Percentiles rank a stretch among this genome's conserved stretches.
Conservation (phyloP, 1,140 invertebrate genomes). For the Lysiphlebus fabarum region DNA sequence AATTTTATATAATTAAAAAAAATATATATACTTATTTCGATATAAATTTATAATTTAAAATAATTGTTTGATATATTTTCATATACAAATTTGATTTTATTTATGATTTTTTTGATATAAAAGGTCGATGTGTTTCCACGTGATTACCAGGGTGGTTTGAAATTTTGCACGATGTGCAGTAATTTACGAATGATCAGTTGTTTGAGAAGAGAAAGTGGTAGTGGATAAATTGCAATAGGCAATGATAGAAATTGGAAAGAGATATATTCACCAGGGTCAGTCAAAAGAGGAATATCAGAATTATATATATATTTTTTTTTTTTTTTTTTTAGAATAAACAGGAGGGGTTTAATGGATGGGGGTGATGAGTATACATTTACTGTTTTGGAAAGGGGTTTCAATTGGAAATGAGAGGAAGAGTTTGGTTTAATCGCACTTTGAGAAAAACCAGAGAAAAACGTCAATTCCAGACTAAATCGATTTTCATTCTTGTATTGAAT, state of each 20-base stretch:
- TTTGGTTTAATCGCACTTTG: conserved; percentile 5
- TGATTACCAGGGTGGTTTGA: conserved; percentile 9
- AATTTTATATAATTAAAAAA: too few species aligned
- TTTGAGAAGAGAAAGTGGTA: too few species aligned
- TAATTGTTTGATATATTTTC: too few species aligned
- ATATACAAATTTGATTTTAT: background rate
- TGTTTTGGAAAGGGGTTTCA: too few species aligned
- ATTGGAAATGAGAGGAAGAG: background rate
- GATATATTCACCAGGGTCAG: too few species aligned
- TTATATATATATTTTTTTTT: too few species aligned
- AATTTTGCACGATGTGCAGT: conserved; percentile 1
- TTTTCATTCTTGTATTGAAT: conserved; percentile 2
- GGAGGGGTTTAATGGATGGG: background rate
- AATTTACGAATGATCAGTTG: conserved; percentile 10
- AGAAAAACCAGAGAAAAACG: conserved; percentile 11
- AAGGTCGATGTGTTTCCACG: conserved; percentile 7
- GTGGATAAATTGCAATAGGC: too few species aligned
- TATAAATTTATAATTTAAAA: too few species aligned
- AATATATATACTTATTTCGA: too few species aligned
- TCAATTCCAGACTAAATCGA: conserved; percentile 17
- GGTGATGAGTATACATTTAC: background rate
- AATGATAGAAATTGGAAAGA: too few species aligned
- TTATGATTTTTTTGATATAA: background rate
- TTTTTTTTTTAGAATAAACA: too few species aligned
- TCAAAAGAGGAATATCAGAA: too few species aligned